phyloP scores from a whole-genome alignment of 2,888 invertebrate genomes.

The Hydroisotoma schaefferi region DNA sequence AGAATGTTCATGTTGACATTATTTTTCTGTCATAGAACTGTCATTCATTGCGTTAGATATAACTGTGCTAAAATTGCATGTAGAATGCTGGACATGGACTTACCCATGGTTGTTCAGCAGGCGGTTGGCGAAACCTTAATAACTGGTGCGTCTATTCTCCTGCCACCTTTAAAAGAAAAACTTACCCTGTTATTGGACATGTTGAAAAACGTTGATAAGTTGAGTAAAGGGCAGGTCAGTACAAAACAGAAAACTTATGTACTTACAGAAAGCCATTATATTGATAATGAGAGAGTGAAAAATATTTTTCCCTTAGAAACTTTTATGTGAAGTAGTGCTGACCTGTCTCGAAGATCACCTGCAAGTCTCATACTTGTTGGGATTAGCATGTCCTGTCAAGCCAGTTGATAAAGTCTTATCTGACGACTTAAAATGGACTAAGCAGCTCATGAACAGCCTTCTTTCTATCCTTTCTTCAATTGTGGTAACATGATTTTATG shows the following conservation, averaged over 20 bases:
- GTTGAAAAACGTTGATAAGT: conserved; percentile 57
- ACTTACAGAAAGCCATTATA: background rate
- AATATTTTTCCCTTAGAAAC: conserved; percentile 52
- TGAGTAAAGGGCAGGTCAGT: conserved; percentile 59
- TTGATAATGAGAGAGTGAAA: background rate
- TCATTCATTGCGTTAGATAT: background rate
- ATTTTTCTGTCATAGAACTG: background rate
- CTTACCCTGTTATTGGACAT: conserved; percentile 60
- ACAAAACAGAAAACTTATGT: background rate
- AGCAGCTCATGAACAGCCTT: conserved; percentile 39
- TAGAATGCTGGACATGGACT: conserved; percentile 46
- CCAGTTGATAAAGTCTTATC: conserved; percentile 28
- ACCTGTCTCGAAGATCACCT: conserved; percentile 61
- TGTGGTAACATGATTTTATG: conserved; percentile 23
- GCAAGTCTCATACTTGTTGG: conserved; percentile 59
- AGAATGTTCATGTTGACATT: conserved; percentile 12
- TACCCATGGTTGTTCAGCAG: conserved; percentile 55
- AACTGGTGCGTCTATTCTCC: conserved; percentile 59
- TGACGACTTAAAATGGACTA: conserved; percentile 36
- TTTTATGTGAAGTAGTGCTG: conserved; percentile 61
- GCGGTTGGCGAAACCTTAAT: conserved; percentile 60
- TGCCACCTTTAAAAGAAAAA: conserved; percentile 61
- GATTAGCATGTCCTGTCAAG: conserved; percentile 52
- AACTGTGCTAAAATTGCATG: conserved; percentile 5
- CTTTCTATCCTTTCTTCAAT: conserved; percentile 38